Evolutionary conservation across 1,140 invertebrate genomes (phyloP), one percentile per base, ranked within the genome.

Genomic region (Whitmania pigra): DNA sequence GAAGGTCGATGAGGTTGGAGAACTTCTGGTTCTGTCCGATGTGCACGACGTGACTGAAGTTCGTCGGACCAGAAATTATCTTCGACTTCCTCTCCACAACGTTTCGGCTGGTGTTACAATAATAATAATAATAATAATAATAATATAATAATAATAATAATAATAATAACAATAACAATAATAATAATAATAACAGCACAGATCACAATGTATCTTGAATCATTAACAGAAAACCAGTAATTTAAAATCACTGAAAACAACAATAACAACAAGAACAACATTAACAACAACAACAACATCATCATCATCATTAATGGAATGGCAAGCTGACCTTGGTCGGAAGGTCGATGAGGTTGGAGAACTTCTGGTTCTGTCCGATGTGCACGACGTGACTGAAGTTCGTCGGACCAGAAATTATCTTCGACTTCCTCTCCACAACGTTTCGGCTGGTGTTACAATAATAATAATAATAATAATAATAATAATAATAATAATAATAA

Each of bases 301-400:
- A n/a, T n/a, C n/a, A n/a, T n/a, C n/a, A 25, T 0, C 43, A 71
- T 25, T 22, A 54, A 22, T 7, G 11, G 9, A 25, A 27, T 54
- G 90, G 84, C 90, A 13, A 49, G 15, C 43, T 49, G 90, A 53
- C 88, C 77, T 25, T 90, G 63, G 91, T 92, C 74, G 93, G 92
- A 77, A 97, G 84, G 84, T 96, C 93, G 70, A 96, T 86, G 66
- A 97, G 86, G 72, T 92, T 86, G 82, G 97, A 93, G 78, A 94
- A 89, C 40, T 78, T 78, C 72, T 80, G 76, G 73, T 93, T 94
- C 72, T 95, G 95, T 66, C 95, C 95, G 92, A 98, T 95, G 82
- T 99, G 96, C 77, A 90, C 93, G 74, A 99, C 91, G 84, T 99
- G 96, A 78, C 94, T 94, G 83, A 99, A 99, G 84, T 99, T 97